These are phyloP conservation scores for Lysiphlebus fabarum DNA, from an alignment of 1,140 invertebrate species.

Conservation along the genomic window DNA sequence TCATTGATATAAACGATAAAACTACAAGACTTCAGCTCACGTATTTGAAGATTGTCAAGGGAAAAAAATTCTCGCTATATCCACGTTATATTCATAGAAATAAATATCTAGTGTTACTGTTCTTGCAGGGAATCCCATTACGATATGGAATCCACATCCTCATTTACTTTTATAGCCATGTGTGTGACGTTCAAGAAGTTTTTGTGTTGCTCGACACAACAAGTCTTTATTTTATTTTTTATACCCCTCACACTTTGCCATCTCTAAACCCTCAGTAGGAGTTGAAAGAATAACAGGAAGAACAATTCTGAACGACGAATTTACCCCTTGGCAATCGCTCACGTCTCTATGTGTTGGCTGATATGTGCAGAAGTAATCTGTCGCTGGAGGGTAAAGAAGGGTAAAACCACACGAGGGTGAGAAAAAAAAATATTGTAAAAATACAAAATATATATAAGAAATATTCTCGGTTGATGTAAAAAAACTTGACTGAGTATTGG, in stretches of 20 bases:
- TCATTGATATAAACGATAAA: not conserved
- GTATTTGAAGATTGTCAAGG: not conserved
- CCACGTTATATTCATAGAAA: slow-evolving; percentile 1
- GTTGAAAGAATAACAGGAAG: slow-evolving; percentile 1
- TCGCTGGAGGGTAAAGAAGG: slow-evolving; percentile 22
- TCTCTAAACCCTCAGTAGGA: not conserved
- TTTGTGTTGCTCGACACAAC: slow-evolving; percentile 21
- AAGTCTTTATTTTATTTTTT: not conserved
- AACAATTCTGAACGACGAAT: slow-evolving; percentile 13
- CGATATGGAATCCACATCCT: slow-evolving; percentile 21
- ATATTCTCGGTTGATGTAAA: slow-evolving; percentile 7
- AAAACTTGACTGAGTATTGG: slow-evolving; percentile 7
- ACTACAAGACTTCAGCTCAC: not conserved
- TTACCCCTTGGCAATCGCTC: slow-evolving; percentile 24
- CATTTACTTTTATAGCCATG: slow-evolving; percentile 20
- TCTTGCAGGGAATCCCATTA: slow-evolving; percentile 6
- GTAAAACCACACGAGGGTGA: not conserved
- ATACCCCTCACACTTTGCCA: too few species aligned
- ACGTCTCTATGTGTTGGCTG: slow-evolving; percentile 17
- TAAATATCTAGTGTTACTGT: slow-evolving; percentile 17
- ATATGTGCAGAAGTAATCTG: slow-evolving; percentile 31
- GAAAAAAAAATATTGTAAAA: not conserved
- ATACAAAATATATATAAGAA: slow-evolving; percentile 11
- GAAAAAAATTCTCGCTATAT: not conserved
- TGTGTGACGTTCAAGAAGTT: slow-evolving; percentile 22